A percentile compares a stretch with the other conserved stretches of the same genome.
Conservation (phyloP, 2,888 invertebrate genomes). For the Scaptomyza cyrtandrae region DNA sequence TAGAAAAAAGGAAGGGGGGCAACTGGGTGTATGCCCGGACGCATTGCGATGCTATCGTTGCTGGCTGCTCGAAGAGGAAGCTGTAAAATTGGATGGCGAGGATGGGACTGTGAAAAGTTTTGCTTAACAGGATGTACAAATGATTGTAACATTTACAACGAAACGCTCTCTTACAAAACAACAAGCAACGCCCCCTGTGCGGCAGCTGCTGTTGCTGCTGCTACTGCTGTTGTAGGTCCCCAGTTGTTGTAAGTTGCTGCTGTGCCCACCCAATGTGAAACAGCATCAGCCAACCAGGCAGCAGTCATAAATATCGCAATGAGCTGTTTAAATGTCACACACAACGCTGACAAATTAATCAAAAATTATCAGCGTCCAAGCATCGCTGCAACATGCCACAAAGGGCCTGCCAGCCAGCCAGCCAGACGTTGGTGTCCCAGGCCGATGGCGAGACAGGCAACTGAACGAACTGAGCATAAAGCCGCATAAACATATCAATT, state of each 20-base stretch:
- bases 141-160: slow-evolving; percentile 68
- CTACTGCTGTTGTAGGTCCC: slow-evolving; percentile 19
- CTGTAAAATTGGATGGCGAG: slow-evolving; percentile 54
- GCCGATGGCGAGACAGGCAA: slow-evolving; percentile 39
- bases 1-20: neutral
- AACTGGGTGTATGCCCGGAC: slow-evolving; percentile 28
- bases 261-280: slow-evolving; percentile 73
- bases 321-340: slow-evolving; percentile 80
- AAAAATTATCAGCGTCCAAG: slow-evolving; percentile 75
- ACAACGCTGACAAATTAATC: slow-evolving; percentile 80
- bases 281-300: slow-evolving; percentile 34
- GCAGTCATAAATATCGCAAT: slow-evolving; percentile 80
- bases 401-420: slow-evolving; percentile 30
- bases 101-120: slow-evolving; percentile 68
- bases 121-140: slow-evolving; percentile 77
- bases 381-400: slow-evolving; percentile 62
- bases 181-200: slow-evolving; percentile 64
- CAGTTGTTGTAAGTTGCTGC: slow-evolving; percentile 24
- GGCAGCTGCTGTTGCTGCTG: slow-evolving; percentile 24
- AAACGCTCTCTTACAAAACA: slow-evolving; percentile 32
- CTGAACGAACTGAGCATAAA: slow-evolving; percentile 57
- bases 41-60: slow-evolving; percentile 53
- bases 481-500: slow-evolving; percentile 78
- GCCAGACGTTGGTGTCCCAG: slow-evolving; percentile 15
- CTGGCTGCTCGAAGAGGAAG: slow-evolving; percentile 57